These are phyloP conservation scores for Poecilia gillii DNA, from an alignment of 2,797 vertebrate genomes.

Conservation along the genomic window DNA sequence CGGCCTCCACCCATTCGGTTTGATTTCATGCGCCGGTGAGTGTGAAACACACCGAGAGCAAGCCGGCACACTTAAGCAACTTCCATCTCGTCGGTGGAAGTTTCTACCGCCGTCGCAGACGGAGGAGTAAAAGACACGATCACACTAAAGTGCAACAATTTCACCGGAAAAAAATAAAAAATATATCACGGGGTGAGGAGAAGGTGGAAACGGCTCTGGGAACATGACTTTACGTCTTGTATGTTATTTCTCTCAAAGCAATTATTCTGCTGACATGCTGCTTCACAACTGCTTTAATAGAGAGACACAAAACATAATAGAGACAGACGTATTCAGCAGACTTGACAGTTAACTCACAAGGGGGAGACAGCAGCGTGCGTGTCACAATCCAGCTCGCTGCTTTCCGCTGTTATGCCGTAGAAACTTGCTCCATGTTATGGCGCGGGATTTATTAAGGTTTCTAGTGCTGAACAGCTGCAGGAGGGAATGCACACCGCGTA, in stretches of 20 bases:
- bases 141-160: conserved; percentile 62
- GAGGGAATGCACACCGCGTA: conserved; percentile 50
- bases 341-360: conserved; percentile 71
- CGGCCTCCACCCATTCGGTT: conserved; percentile 42
- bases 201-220: conserved; percentile 59
- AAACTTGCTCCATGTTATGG: conserved; percentile 59
- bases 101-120: conserved; percentile 19
- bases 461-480: conserved; percentile 48
- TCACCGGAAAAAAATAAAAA: conserved; percentile 13
- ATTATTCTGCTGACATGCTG: conserved; percentile 68
- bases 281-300: conserved; percentile 58
- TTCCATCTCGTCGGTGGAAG: conserved; percentile 42
- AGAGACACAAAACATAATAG: conserved; percentile 64
- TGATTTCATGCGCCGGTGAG: conserved; percentile 75
- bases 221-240: conserved; percentile 63
- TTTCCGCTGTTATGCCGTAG: conserved; percentile 57
- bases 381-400: conserved; percentile 63
- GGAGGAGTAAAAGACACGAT: conserved; percentile 40
- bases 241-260: conserved; percentile 68
- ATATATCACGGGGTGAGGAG: conserved; percentile 52
- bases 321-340: conserved; percentile 67
- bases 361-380: conserved; percentile 57
- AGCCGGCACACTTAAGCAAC: conserved; percentile 40
- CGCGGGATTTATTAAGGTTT: conserved; percentile 20
- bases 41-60: conserved; percentile 60